Evolutionary conservation across 2,113 vertebrate genomes (phyloP), one percentile per base, ranked within the genome.

Genomic region (Cyanoliseus patagonus): DNA sequence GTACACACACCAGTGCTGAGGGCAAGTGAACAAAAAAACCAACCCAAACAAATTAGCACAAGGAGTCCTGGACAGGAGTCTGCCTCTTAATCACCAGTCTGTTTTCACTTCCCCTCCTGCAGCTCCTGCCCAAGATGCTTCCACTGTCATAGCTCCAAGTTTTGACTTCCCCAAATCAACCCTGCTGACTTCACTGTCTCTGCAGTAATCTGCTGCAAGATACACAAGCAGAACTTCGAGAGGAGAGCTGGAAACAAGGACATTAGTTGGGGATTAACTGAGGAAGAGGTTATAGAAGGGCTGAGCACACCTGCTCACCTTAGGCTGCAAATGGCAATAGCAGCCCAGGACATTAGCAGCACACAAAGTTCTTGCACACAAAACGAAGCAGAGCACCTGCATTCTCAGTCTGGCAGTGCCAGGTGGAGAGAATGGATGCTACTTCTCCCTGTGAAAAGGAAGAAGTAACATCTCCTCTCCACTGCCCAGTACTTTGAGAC

Each of bases 21-120:
- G 49, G 13, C n/a, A 69, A 4, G 7, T 10, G 22, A 66, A 89
- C 30, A 83, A 64, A 53, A 6, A 76, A 27, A 72, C 16, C 17
- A 13, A 27, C 8, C 9, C 25, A 20, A 35, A 42, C 5, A 53
- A 51, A 31, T 35, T n/a, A 68, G 52, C 66, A 79, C 49, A 30
- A 52, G 35, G 11, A 79, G 41, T 37, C 41, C 57, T 74, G 57
- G 55, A 69, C 24, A 49, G 42, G 35, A 83, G 87, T 82, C 77
- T 69, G 89, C 27, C 76, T 59, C 7, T 37, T 82, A 55, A 72
- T 61, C 55, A 80, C 57, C 74, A 25, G 81, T 86, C 83, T 91
- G 59, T 59, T 96, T 68, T 90, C 92, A 90, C 84, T 97, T 97
- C 94, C 87, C 13, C 37, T 92, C 76, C 49, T 63, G 55, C 37